These are phyloP conservation scores for Valencia hispanica DNA, from an alignment of 2,797 vertebrate genomes.

Conservation along the genomic window DNA sequence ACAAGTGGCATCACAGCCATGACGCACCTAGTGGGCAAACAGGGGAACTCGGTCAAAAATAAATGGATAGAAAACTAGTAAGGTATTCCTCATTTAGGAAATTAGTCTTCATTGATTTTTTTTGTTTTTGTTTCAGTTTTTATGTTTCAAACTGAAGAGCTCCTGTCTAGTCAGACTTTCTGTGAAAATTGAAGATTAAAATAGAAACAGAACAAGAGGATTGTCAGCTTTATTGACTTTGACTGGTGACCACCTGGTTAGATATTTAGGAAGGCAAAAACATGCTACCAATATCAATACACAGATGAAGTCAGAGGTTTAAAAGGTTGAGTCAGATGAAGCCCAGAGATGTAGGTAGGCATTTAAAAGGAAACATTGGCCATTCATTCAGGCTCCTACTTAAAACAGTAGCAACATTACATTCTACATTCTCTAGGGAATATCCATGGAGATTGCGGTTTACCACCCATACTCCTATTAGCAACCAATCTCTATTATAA, in stretches of 20 bases:
- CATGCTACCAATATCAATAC: too few relatives aligned
- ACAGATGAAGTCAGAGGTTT: too few relatives aligned
- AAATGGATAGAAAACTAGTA: background rate
- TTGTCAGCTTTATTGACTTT: too few relatives aligned
- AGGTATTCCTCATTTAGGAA: too few relatives aligned
- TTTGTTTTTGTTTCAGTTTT: too few relatives aligned
- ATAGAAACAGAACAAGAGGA: too few relatives aligned
- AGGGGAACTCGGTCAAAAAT: background rate
- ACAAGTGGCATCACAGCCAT: constrained; percentile 94
- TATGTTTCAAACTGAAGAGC: too few relatives aligned
- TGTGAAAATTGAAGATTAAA: too few relatives aligned
- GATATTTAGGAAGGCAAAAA: too few relatives aligned
- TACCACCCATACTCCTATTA: background rate
- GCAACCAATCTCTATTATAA: background rate
- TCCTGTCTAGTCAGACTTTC: too few relatives aligned
- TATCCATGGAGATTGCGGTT: background rate
- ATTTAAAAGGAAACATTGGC: background rate
- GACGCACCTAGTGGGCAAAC: constrained; percentile 87
- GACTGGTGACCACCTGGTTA: too few relatives aligned
- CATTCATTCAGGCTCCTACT: background rate
- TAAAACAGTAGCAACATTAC: background rate
- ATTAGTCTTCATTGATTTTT: too few relatives aligned
- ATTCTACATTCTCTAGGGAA: background rate
- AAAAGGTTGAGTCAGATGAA: background rate
- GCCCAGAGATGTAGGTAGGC: background rate